Percentiles rank a stretch among this genome's conserved stretches.
These are phyloP conservation scores for Camponotus floridanus DNA, from an alignment of 1,140 invertebrate genomes.

Conservation along the genomic window DNA sequence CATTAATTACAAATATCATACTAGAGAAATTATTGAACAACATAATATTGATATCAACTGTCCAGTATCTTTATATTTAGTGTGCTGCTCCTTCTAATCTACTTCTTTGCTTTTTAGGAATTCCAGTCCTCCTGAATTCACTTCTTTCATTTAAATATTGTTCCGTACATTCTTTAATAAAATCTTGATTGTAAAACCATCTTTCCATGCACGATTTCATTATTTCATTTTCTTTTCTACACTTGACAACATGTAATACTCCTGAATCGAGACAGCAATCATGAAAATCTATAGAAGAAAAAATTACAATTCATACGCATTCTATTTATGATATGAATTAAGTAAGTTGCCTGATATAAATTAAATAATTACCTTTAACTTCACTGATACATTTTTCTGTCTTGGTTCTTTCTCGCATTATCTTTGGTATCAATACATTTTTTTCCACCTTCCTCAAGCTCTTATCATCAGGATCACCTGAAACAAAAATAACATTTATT, in stretches of 20 bases:
- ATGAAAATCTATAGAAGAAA: conserved; percentile 86
- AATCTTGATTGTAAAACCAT: conserved; percentile 93
- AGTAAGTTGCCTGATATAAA: neutral
- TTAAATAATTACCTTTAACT: conserved; percentile 87
- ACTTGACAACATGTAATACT: conserved; percentile 90
- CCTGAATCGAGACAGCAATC: conserved; percentile 91
- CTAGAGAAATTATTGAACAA: neutral
- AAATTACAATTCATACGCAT: neutral
- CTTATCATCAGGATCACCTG: conserved; percentile 95
- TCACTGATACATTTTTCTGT: conserved; percentile 91
- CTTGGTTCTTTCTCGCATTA: conserved; percentile 93
- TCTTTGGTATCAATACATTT: conserved; percentile 94
- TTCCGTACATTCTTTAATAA: conserved; percentile 90
- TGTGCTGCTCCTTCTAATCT: neutral
- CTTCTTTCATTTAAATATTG: conserved; percentile 94
- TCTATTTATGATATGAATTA: neutral
- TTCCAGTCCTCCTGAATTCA: conserved; percentile 93
- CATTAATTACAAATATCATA: neutral
- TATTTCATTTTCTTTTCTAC: conserved; percentile 89
- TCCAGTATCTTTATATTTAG: neutral
- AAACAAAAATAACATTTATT: conserved; percentile 68
- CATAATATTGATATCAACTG: neutral
- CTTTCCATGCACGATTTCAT: conserved; percentile 90
- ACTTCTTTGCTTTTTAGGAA: conserved; percentile 85
- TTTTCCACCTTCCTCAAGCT: conserved; percentile 93